These are phyloP conservation scores for Temnothorax nylanderi DNA, from an alignment of 1,140 invertebrate species.

Conservation along the genomic window DNA sequence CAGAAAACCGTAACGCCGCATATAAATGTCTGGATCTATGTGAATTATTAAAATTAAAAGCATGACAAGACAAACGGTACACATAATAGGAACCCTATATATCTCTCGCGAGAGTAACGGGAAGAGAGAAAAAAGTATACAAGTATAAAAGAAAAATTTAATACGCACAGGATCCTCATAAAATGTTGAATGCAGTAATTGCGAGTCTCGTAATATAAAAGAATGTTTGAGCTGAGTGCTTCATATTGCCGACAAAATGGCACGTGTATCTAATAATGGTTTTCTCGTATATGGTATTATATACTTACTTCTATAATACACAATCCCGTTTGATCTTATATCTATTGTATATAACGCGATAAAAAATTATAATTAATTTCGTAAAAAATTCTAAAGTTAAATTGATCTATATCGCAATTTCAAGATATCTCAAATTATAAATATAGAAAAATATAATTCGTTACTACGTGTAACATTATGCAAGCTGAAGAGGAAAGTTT, in stretches of 20 bases:
- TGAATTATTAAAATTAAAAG: not conserved
- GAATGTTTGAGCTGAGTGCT: not conserved
- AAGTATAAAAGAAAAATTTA: not conserved
- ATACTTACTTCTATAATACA: slow-evolving; percentile 2
- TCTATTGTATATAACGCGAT: not conserved
- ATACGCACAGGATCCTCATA: not conserved
- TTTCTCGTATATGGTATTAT: not conserved
- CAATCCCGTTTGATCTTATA: not conserved
- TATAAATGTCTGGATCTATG: not conserved
- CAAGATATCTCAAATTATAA: not conserved
- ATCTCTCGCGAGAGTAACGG: not conserved
- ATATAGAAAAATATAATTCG: not conserved
- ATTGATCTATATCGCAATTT: slow-evolving; percentile 10
- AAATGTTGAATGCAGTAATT: not conserved
- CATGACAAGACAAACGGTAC: not conserved
- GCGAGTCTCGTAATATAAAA: not conserved
- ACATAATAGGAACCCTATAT: not conserved
- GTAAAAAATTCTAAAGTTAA: not conserved
- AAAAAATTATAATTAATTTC: not conserved
- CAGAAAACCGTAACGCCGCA: not conserved
- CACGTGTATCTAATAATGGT: not conserved
- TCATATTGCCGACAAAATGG: not conserved
- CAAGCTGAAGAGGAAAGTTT: not conserved
- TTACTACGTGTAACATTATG: not conserved
- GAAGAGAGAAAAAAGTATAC: not conserved